Evolutionary conservation across 37 sponge, comb jelly and placozoan genomes (phyloP).

Genomic region (Theonella swinhoei): DNA sequence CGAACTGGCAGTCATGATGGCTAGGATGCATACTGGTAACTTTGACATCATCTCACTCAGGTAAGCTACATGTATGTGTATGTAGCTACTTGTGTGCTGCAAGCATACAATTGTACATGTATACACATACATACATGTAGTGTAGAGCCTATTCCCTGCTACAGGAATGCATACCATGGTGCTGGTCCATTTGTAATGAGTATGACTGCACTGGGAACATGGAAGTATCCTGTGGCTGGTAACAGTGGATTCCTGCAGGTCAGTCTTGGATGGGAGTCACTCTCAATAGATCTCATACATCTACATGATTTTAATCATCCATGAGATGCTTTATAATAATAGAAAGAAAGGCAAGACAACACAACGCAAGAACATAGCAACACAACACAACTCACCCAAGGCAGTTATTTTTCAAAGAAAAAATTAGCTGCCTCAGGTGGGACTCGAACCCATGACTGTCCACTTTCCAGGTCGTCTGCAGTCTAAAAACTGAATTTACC

Average conservation of each 20-base stretch:
- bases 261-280: neutral
- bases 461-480: too few relatives aligned
- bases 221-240: constrained; percentile 67
- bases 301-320: too few relatives aligned
- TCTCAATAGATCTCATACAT: too few relatives aligned
- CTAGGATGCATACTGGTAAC: constrained; percentile 87
- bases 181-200: constrained; percentile 73
- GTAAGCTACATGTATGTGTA: constrained; percentile 17
- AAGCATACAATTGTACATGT: neutral
- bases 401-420: neutral
- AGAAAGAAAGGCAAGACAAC: too few relatives aligned
- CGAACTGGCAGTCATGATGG: constrained; percentile 93
- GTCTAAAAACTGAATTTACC: too few relatives aligned
- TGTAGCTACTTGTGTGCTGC: neutral
- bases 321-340: too few relatives aligned
- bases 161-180: constrained; percentile 92
- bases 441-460: neutral
- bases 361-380: too few relatives aligned
- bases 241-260: constrained; percentile 61
- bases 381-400: too few relatives aligned
- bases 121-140: neutral
- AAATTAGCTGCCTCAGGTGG: neutral
- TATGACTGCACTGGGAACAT: constrained; percentile 71
- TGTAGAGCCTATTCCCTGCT: neutral
- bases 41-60: constrained; percentile 82